Base-by-base conservation (phyloP, 1,140 invertebrate genomes). In the Macrobrachium nipponense region DNA sequence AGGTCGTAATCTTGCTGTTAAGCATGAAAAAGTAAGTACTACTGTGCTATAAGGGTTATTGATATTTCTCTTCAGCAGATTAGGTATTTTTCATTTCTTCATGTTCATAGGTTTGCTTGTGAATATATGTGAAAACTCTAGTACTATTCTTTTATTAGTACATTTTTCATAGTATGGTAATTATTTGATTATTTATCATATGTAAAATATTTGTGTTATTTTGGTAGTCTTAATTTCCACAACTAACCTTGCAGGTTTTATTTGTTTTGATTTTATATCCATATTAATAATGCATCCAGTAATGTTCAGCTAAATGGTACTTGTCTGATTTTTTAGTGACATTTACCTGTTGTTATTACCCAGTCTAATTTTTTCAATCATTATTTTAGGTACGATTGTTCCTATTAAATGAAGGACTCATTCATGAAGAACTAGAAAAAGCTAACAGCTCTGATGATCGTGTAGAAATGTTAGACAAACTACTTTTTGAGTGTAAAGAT, bases 401-500 rank as follows among this genome's bases (percentile, higher is more conserved):
- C 91, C 92, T 99, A 36, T 91, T 98, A 80, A 94, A 95, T 89
- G 95, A 95, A 91, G 96, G 95, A 89, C 91, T 97, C 64, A 89
- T 82, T 17, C 80, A 95, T 89, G 95, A 94, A 91, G 96, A 95
- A 89, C 91, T 97, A 61, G 94, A 95, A 90, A 94, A 96, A 23
- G 93, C 93, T 11, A 94, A 94, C n/a, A 93, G 27, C 27, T 36
- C 95, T 43, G 91, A 92, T 11, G 93, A 93, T 66, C 91, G 95
- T 90, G 95, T 98, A 77, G 94, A 96, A 82, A 92, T 94, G 27
- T 36, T 36, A 76, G 98, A 99, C 91, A 96, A 96, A 88, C 94
- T 98, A 36, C 27, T 92, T 99, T 10, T 97, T 99, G 92, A 99
- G 90, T 97, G 97, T 91, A 97, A 98, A 90, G 98, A 99, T 92